phyloP scores from a whole-genome alignment of 2,113 vertebrate species.

The Chaetodon trifascialis region DNA sequence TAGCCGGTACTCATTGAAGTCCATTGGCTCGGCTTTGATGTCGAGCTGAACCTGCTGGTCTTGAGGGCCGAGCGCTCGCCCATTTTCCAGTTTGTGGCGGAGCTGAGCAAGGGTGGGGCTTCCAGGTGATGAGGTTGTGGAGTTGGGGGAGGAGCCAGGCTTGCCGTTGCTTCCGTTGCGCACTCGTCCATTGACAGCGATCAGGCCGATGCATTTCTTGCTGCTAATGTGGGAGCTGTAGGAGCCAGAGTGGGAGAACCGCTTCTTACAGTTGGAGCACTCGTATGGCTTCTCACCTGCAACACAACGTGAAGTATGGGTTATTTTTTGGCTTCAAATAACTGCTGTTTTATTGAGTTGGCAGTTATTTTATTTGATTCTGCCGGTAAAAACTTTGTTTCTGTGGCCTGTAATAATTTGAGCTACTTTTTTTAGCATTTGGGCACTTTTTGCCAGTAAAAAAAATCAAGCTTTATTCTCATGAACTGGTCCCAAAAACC shows the following conservation, averaged over 20 bases:
- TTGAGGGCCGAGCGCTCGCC: constrained; percentile 89
- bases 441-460: not conserved
- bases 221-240: constrained; percentile 99
- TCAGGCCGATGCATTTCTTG: constrained; percentile 97
- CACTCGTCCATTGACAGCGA: constrained; percentile 92
- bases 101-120: constrained; percentile 94
- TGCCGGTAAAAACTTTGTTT: not conserved
- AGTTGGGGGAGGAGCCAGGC: constrained; percentile 94
- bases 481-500: too few relatives aligned
- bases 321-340: not conserved
- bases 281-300: constrained; percentile 98
- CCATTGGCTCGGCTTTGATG: constrained; percentile 95
- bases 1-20: constrained; percentile 94
- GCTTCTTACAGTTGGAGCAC: constrained; percentile 99
- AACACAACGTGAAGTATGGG: not conserved
- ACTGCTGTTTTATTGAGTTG: not conserved
- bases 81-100: constrained; percentile 95
- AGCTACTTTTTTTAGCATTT: not conserved
- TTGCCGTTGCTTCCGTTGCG: constrained; percentile 85
- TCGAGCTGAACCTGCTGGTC: constrained; percentile 91
- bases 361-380: not conserved
- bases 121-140: constrained; percentile 93
- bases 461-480: not conserved
- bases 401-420: not conserved
- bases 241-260: constrained; percentile 98